Evolutionary conservation across 2,797 vertebrate species (phyloP).

Genomic region (Margarornis squamiger): DNA sequence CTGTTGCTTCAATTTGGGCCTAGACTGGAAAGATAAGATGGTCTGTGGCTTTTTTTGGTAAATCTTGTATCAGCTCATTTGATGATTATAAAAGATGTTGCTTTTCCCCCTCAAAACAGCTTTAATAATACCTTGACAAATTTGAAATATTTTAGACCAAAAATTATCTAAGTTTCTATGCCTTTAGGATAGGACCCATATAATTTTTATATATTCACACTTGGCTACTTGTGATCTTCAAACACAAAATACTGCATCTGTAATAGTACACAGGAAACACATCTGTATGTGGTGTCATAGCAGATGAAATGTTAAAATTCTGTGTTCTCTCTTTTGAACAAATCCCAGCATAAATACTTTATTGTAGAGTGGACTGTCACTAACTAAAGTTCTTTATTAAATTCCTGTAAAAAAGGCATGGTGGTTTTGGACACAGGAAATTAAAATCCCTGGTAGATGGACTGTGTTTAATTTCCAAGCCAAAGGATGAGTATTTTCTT

Average conservation of each 20-base stretch:
- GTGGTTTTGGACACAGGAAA: neutral
- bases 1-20: neutral
- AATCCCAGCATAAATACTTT: neutral
- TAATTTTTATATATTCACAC: neutral
- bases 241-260: neutral
- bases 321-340: neutral
- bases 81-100: neutral
- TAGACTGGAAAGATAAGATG: neutral
- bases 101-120: neutral
- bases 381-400: neutral
- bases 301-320: neutral
- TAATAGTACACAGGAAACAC: neutral
- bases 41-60: neutral
- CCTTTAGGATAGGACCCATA: neutral
- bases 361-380: neutral
- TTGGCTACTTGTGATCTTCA: neutral
- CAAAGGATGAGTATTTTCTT: neutral
- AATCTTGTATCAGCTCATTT: neutral
- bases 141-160: neutral
- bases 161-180: neutral
- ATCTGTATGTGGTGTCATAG: neutral
- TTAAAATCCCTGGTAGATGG: neutral
- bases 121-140: neutral
- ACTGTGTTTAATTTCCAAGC: neutral
- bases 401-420: neutral